Evolutionary conservation across 37 sponge, comb jelly and placozoan species (phyloP).

Genomic region (Haliclona indistincta): DNA sequence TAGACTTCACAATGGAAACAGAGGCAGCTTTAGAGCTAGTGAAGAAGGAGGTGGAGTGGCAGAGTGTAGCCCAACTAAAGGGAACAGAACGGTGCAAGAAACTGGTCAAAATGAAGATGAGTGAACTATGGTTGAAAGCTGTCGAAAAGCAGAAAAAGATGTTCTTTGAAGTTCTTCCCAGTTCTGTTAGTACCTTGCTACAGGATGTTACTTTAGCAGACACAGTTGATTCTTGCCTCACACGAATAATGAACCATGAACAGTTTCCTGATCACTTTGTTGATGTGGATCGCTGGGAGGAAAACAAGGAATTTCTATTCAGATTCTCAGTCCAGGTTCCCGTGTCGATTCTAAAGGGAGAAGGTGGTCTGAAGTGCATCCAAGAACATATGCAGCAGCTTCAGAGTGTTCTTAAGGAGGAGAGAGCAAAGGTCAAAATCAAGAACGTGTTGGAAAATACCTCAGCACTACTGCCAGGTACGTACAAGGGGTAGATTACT

Average conservation of each 20-base stretch:
- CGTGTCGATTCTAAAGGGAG: background rate
- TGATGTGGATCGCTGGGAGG: slow-evolving; percentile 31
- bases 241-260: background rate
- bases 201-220: slow-evolving; percentile 8
- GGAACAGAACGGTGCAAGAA: slow-evolving; percentile 25
- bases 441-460: background rate
- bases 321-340: background rate
- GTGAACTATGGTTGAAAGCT: slow-evolving; percentile 16
- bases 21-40: slow-evolving; percentile 7
- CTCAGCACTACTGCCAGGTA: slow-evolving; percentile 37
- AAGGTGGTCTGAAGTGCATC: too few species aligned
- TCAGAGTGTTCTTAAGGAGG: background rate
- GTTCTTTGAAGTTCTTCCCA: slow-evolving; percentile 32
- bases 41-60: slow-evolving; percentile 17
- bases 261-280: slow-evolving; percentile 29
- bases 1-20: slow-evolving; percentile 27
- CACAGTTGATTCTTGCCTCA: slow-evolving; percentile 10
- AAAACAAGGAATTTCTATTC: slow-evolving; percentile 22
- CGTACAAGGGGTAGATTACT: too few species aligned
- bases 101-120: slow-evolving; percentile 35
- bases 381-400: slow-evolving; percentile 28
- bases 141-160: slow-evolving; percentile 7
- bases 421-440: slow-evolving; percentile 22
- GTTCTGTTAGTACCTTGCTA: slow-evolving; percentile 15
- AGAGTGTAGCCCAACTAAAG: slow-evolving; percentile 15